These are phyloP conservation scores for Coptodon rendalli DNA, from an alignment of 2,113 vertebrate species.

Conservation along the genomic window DNA sequence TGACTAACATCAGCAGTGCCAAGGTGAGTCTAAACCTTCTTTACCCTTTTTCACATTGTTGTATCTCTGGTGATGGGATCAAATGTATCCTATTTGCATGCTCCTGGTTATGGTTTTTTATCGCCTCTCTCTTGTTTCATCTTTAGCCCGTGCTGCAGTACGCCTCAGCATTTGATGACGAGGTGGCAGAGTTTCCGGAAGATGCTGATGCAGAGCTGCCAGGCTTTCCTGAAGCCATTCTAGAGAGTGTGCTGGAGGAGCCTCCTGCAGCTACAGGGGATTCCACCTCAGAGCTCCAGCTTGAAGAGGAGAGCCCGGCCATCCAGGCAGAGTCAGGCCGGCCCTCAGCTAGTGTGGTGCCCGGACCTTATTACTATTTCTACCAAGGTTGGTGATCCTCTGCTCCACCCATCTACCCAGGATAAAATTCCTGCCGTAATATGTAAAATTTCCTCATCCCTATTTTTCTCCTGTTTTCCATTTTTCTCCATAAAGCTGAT, in stretches of 20 bases:
- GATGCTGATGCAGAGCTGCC: constrained; percentile 50
- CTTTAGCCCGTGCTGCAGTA: constrained; percentile 79
- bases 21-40: constrained; percentile 43
- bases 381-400: constrained; percentile 83
- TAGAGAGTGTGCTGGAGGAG: constrained; percentile 63
- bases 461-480: not conserved
- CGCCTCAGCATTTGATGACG: constrained; percentile 87
- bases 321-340: constrained; percentile 44
- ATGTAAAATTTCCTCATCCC: not conserved
- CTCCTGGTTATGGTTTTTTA: not conserved
- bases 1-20: constrained; percentile 38
- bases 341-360: constrained; percentile 58
- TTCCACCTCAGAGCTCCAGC: constrained; percentile 30
- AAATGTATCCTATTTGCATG: not conserved
- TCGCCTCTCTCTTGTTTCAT: not conserved
- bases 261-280: constrained; percentile 28
- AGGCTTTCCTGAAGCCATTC: constrained; percentile 11
- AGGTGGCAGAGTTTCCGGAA: constrained; percentile 56
- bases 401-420: not conserved
- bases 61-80: not conserved
- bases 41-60: not conserved
- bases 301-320: constrained; percentile 38
- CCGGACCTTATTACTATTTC: constrained; percentile 91
- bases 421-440: not conserved
- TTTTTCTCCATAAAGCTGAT: constrained; percentile 73